Conservation (phyloP, 2,797 vertebrate genomes). For the Clarias fuscus region DNA sequence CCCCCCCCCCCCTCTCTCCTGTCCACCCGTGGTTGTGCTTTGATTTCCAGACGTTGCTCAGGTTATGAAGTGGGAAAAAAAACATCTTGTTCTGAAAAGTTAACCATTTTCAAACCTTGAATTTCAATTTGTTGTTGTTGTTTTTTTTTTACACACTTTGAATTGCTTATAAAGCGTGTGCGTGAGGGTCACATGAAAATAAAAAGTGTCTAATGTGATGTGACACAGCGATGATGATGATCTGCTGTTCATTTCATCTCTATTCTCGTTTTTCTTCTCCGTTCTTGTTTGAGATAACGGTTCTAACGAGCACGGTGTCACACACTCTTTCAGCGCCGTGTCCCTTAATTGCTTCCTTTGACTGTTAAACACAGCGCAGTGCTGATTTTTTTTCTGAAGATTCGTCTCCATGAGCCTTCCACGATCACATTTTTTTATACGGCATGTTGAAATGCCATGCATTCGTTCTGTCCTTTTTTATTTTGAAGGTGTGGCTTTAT, state of each 20-base stretch:
- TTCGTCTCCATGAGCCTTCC: background rate
- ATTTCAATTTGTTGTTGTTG: background rate
- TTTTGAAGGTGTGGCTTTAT: background rate
- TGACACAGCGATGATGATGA: background rate
- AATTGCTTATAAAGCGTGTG: background rate
- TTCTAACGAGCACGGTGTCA: background rate
- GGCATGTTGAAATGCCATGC: background rate
- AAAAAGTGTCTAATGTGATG: background rate
- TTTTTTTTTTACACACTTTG: too few species aligned
- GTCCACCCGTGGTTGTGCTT: background rate
- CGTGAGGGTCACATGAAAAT: background rate
- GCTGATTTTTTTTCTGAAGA: too few species aligned
- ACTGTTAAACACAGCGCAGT: background rate
- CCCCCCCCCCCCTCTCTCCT: background rate
- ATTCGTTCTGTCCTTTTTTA: background rate
- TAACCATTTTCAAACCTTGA: background rate
- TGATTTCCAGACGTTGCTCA: background rate
- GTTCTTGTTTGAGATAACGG: background rate
- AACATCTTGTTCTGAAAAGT: background rate
- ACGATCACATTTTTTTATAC: background rate
- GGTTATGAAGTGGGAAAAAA: background rate
- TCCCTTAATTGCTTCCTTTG: background rate
- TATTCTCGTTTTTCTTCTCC: background rate
- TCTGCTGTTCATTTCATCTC: background rate
- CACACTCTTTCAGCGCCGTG: background rate